Conservation (phyloP, 1,140 invertebrate species). For the Meteorus sp. region DNA sequence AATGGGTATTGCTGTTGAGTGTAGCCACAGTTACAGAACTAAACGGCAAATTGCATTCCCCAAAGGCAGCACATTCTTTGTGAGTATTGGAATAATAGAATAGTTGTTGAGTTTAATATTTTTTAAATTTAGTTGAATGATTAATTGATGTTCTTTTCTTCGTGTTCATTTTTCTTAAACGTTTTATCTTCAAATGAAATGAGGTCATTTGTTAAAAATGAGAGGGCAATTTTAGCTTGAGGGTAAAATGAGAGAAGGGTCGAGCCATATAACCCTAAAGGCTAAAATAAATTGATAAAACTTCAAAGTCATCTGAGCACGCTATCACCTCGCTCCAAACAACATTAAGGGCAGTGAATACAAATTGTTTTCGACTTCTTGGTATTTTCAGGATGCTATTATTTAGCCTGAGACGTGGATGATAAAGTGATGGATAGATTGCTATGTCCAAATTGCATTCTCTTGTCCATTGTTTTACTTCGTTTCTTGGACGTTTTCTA, state of each 20-base stretch:
- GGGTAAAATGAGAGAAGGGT: too few species aligned
- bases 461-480: too few species aligned
- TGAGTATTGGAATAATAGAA: too few species aligned
- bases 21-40: conserved; percentile 22
- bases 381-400: conserved; percentile 37
- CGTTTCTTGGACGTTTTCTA: too few species aligned
- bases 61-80: conserved; percentile 53
- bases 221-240: not conserved
- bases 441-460: conserved; percentile 41
- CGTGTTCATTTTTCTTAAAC: too few species aligned
- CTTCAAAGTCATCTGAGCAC: conserved; percentile 4
- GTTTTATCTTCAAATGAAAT: not conserved
- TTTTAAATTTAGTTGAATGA: too few species aligned
- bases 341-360: conserved; percentile 8
- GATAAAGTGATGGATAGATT: conserved; percentile 43
- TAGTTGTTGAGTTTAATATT: too few species aligned
- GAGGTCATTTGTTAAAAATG: too few species aligned
- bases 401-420: too few species aligned
- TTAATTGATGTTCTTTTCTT: too few species aligned
- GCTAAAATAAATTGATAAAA: conserved; percentile 15
- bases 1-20: conserved; percentile 4
- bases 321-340: too few species aligned
- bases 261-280: too few species aligned
- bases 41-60: conserved; percentile 46
- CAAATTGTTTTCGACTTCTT: conserved; percentile 23